These are phyloP conservation scores for Pituophis catenifer DNA, from an alignment of 2,113 vertebrate species.

Conservation along the genomic window DNA sequence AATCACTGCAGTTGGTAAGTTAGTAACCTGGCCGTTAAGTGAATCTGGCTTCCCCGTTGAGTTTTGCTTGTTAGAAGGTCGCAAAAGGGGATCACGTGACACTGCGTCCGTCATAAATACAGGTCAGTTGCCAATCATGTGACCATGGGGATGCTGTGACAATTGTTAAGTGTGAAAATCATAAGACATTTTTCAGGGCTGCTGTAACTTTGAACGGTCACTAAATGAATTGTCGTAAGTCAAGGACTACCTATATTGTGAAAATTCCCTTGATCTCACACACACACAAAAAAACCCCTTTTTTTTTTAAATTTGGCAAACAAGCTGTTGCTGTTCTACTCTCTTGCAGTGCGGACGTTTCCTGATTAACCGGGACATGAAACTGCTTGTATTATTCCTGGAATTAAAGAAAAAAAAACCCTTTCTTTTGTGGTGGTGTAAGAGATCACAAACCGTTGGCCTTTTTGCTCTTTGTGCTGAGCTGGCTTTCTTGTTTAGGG, in stretches of 20 bases:
- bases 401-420: not conserved
- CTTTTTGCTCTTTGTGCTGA: not conserved
- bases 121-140: not conserved
- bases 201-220: not conserved
- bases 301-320: not conserved
- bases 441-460: not conserved
- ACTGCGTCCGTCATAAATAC: not conserved
- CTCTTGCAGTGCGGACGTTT: not conserved
- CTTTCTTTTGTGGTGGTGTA: not conserved
- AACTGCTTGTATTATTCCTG: not conserved
- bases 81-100: not conserved
- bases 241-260: not conserved
- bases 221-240: not conserved
- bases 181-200: not conserved
- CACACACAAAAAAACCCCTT: too few species aligned
- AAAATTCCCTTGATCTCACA: not conserved
- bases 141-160: not conserved
- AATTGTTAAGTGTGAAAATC: not conserved
- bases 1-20: not conserved
- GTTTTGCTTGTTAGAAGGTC: not conserved
- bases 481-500: not conserved
- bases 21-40: not conserved
- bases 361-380: not conserved
- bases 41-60: not conserved
- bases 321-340: too few species aligned